Evolutionary conservation across 1,140 invertebrate genomes (phyloP), one percentile per base, ranked within the genome.

Genomic region (Heliconius hewitsoni): DNA sequence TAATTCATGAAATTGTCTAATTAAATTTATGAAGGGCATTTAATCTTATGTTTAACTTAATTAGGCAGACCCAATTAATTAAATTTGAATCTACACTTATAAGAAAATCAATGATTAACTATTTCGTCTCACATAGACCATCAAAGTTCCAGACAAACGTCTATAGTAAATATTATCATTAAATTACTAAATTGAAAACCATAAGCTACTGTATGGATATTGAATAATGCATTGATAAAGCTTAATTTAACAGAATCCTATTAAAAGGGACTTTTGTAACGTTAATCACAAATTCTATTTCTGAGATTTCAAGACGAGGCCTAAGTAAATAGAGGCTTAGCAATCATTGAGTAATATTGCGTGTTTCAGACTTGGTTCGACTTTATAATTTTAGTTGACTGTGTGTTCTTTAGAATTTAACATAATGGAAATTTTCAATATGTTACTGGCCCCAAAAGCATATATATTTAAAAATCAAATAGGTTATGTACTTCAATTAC

Each of bases 251-350:
- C 50, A 5, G 73, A 74, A 74, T 74, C 50, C 19, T 74, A 74
- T 74, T 74, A 57, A 74, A 39, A 57, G 42, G 27, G 73, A 57
- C 50, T 57, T 46, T 73, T 55, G 42, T 74, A 74, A 74, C 52
- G 50, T 74, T 74, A 55, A 74, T 74, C 73, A 34, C 30, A 74
- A 57, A 74, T 74, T 74, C 73, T 57, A 55, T 74, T 74, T 74
- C 73, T 30, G 30, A 30, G 50, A 74, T 74, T 74, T 30, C 46
- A 74, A 52, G 50, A 52, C 42, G 42, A 73, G 72, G 72, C 72
- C 72, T 42, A 46, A 73, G 16, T 73, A 73, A 73, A 73, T 50
- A 73, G 39, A 46, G 8, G 39, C n/a, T 46, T 46, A 19, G 42
- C 8, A 66, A 66, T 66, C 27, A 66, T 66, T 30, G 23, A 30